Percentiles rank a stretch among this genome's conserved stretches.
phyloP scores from a whole-genome alignment of 2,797 vertebrate genomes.

The Phataginus tricuspis region DNA sequence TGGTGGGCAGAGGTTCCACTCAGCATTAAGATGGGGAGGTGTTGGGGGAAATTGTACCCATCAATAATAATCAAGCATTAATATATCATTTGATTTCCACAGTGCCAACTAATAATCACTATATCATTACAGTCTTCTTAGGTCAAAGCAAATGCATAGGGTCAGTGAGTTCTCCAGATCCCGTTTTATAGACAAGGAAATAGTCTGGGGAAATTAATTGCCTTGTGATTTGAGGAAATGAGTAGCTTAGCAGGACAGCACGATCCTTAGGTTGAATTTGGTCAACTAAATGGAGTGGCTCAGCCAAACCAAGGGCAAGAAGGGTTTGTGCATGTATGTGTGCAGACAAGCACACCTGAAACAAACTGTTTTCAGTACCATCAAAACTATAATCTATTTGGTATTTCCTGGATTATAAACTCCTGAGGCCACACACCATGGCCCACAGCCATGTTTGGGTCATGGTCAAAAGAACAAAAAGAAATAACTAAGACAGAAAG shows the following conservation, averaged over 20 bases:
- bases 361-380: neutral
- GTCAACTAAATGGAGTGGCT: neutral
- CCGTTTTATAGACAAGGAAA: constrained; percentile 29
- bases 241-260: neutral
- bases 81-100: neutral
- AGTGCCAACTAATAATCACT: neutral
- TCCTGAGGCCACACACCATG: neutral
- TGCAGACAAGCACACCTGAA: neutral
- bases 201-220: neutral
- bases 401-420: constrained; percentile 39
- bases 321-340: neutral
- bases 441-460: neutral
- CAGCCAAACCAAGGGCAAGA: neutral
- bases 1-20: neutral
- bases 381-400: neutral
- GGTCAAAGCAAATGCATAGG: neutral
- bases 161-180: neutral
- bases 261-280: neutral
- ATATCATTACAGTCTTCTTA: neutral
- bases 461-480: neutral
- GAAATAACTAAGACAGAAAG: constrained; percentile 26
- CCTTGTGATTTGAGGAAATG: constrained; percentile 16
- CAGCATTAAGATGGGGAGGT: neutral
- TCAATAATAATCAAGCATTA: constrained; percentile 22
- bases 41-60: neutral